phyloP scores from a whole-genome alignment of 2,888 invertebrate species.

The Lycophotia porphyrea region DNA sequence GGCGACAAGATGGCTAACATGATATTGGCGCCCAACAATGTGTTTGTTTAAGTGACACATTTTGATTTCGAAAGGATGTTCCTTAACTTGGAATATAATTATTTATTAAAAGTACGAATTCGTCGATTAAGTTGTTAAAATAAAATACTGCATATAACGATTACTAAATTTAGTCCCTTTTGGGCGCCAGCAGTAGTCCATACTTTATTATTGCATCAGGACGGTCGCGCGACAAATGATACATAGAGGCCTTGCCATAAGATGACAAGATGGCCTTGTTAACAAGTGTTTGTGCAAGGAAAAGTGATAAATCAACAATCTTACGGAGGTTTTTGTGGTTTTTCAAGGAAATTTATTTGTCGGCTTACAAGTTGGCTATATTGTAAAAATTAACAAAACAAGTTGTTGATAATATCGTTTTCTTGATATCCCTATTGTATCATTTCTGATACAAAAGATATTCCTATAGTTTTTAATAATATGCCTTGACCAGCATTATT shows the following conservation, averaged over 20 bases:
- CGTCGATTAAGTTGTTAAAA: not conserved
- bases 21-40: slow-evolving; percentile 31
- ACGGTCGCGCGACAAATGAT: not conserved
- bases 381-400: too few species aligned
- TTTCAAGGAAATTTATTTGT: not conserved
- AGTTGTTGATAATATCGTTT: not conserved
- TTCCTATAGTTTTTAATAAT: not conserved
- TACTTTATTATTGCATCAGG: slow-evolving; percentile 14
- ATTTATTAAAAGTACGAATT: not conserved
- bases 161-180: not conserved
- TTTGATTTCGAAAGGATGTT: not conserved
- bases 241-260: slow-evolving; percentile 3
- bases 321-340: not conserved
- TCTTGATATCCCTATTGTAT: not conserved
- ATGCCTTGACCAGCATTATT: not conserved
- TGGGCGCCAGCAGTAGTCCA: slow-evolving; percentile 25
- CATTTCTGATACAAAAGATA: not conserved
- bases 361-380: not conserved
- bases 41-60: slow-evolving; percentile 18
- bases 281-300: slow-evolving; percentile 32
- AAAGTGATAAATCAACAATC: not conserved
- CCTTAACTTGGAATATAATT: not conserved
- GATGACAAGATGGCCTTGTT: slow-evolving; percentile 41
- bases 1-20: slow-evolving; percentile 43
- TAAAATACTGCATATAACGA: not conserved